phyloP scores from a whole-genome alignment of 2,888 invertebrate species.

The Tachina fera region DNA sequence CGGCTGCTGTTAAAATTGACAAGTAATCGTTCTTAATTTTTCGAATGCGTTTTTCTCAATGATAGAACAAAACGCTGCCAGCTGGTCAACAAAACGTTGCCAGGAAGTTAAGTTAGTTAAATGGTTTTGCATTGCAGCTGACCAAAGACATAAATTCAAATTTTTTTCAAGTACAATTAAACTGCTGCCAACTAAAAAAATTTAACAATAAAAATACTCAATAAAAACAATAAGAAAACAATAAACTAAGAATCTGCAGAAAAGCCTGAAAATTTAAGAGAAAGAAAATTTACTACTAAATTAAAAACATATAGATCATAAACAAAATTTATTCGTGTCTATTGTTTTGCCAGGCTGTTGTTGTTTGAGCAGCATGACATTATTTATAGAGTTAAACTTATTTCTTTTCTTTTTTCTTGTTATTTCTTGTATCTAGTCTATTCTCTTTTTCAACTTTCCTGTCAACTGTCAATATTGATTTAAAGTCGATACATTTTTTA shows the following conservation, averaged over 20 bases:
- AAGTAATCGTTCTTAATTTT: no score
- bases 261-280: constrained; percentile 15
- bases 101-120: no score
- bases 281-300: constrained; percentile 9
- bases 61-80: no score
- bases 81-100: no score
- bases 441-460: constrained; percentile 47
- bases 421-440: constrained; percentile 1
- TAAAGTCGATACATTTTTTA: constrained; percentile 48
- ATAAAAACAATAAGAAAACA: neutral
- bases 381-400: constrained; percentile 54
- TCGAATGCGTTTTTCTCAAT: no score
- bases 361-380: constrained; percentile 14
- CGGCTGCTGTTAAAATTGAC: no score
- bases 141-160: no score
- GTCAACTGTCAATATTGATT: constrained; percentile 68
- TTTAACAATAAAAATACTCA: no score
- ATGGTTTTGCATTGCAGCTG: no score
- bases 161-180: no score
- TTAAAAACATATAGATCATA: constrained; percentile 16
- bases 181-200: no score
- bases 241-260: neutral
- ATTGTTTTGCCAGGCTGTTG: constrained; percentile 39
- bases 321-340: constrained; percentile 18
- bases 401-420: constrained; percentile 4